These are phyloP conservation scores for Drosophila kanapiae DNA, from an alignment of 1,140 invertebrate species.

Conservation along the genomic window DNA sequence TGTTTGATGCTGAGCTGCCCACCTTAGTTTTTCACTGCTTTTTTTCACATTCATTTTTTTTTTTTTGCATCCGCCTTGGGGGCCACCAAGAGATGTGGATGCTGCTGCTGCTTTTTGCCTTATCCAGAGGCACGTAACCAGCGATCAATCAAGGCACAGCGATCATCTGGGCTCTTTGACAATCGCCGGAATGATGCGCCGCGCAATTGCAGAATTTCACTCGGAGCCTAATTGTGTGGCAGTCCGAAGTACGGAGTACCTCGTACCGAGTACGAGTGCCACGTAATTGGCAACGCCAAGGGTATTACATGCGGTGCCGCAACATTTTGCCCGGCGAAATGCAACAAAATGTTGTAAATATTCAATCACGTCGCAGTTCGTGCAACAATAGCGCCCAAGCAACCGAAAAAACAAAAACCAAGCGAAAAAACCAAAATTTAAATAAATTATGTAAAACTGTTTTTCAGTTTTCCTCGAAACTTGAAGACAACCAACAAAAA, in stretches of 20 bases:
- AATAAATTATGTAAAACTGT: conserved; percentile 78
- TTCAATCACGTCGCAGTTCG: conserved; percentile 82
- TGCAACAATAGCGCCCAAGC: conserved; percentile 60
- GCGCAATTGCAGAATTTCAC: conserved; percentile 80
- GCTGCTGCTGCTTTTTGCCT: conserved; percentile 37
- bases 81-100: conserved; percentile 20
- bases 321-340: conserved; percentile 60
- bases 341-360: conserved; percentile 79
- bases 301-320: conserved; percentile 65
- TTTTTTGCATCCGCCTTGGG: conserved; percentile 71
- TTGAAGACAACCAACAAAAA: conserved; percentile 6
- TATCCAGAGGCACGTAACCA: conserved; percentile 75
- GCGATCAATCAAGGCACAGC: conserved; percentile 74
- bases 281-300: conserved; percentile 78
- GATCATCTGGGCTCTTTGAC: conserved; percentile 63
- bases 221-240: conserved; percentile 67
- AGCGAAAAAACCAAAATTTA: conserved; percentile 58
- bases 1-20: conserved; percentile 34
- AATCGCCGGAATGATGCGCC: conserved; percentile 71
- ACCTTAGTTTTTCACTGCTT: conserved; percentile 26
- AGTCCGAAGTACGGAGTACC: conserved; percentile 22
- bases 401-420: conserved; percentile 14
- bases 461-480: conserved; percentile 34
- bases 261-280: conserved; percentile 26
- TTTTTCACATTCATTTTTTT: conserved; percentile 2